phyloP scores from a whole-genome alignment of 2,797 vertebrate species.

The Acomys russatus region DNA sequence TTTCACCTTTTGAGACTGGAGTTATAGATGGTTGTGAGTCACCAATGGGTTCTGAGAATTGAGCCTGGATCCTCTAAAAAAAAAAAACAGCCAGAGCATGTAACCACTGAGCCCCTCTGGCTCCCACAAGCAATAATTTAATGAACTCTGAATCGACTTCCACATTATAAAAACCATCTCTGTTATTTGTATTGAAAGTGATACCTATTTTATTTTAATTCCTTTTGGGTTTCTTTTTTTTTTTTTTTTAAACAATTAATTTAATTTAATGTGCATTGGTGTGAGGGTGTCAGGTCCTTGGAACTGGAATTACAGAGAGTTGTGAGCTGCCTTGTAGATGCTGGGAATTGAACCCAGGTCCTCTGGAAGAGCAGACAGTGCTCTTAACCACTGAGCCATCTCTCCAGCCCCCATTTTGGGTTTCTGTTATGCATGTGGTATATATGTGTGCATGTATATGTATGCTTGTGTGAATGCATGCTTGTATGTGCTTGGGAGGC shows the following conservation, averaged over 20 bases:
- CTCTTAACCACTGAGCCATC: no score
- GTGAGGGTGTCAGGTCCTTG: no score
- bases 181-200: background rate
- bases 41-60: background rate
- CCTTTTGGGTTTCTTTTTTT: background rate
- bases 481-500: no score
- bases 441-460: background rate
- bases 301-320: no score
- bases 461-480: background rate
- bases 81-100: background rate
- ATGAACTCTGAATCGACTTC: background rate
- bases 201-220: background rate
- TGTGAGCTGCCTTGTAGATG: no score
- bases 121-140: background rate
- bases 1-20: background rate
- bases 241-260: background rate
- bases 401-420: background rate
- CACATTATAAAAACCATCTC: slow-evolving; percentile 10
- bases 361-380: no score
- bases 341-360: no score
- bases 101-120: background rate
- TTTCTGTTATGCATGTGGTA: background rate
- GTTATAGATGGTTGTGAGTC: background rate
- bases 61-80: background rate
- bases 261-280: no score